Evolutionary conservation across 2,888 invertebrate species (phyloP).

Genomic region (Eupithecia inturbata): DNA sequence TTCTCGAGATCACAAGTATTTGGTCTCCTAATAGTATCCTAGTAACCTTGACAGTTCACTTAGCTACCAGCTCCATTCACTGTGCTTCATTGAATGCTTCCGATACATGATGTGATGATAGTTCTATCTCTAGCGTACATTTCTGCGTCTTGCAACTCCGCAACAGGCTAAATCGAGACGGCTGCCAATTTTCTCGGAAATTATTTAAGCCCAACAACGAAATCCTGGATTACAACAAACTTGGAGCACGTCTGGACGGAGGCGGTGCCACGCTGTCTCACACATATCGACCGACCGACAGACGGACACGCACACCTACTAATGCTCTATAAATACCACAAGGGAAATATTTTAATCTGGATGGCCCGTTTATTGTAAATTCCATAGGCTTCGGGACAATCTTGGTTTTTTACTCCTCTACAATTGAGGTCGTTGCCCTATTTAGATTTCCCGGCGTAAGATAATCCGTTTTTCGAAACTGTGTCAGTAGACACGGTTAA

Average conservation of each 20-base stretch:
- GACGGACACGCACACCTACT: constrained; percentile 78
- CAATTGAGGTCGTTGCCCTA: constrained; percentile 64
- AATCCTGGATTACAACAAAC: constrained; percentile 75
- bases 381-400: constrained; percentile 71
- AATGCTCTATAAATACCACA: constrained; percentile 80
- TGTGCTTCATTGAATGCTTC: constrained; percentile 19
- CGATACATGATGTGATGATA: constrained; percentile 20
- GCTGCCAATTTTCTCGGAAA: constrained; percentile 49
- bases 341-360: constrained; percentile 83
- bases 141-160: constrained; percentile 30
- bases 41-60: constrained; percentile 47
- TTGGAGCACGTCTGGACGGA: constrained; percentile 72
- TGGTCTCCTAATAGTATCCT: constrained; percentile 42
- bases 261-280: constrained; percentile 83
- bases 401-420: constrained; percentile 63
- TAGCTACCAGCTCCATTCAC: constrained; percentile 32
- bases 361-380: constrained; percentile 81
- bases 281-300: constrained; percentile 73
- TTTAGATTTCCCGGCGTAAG: constrained; percentile 59
- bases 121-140: constrained; percentile 23
- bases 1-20: constrained; percentile 39
- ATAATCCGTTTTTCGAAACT: constrained; percentile 64
- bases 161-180: constrained; percentile 37
- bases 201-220: constrained; percentile 64
- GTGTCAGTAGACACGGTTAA: constrained; percentile 67